Conservation (phyloP, 2,797 vertebrate species). For the Dromococcyx pavoninus region DNA sequence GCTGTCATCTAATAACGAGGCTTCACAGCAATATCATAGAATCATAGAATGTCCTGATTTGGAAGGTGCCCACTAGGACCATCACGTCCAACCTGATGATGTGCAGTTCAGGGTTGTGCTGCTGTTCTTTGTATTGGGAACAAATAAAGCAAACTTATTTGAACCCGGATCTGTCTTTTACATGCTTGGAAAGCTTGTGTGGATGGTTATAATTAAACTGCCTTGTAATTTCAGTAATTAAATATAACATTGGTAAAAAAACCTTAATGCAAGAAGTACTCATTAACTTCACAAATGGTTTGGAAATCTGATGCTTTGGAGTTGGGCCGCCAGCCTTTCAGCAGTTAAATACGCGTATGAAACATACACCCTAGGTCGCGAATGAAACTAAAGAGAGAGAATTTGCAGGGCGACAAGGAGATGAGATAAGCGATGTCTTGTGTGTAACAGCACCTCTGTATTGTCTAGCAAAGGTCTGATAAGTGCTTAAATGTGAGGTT, state of each 20-base stretch:
- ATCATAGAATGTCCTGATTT: too few species aligned
- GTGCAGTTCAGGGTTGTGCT: neutral
- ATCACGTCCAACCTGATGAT: too few species aligned
- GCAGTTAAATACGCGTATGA: neutral
- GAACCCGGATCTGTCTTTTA: neutral
- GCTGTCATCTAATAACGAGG: neutral
- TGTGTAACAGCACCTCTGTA: neutral
- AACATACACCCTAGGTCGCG: neutral
- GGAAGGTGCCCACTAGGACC: too few species aligned
- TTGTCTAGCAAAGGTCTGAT: neutral
- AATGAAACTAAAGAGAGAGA: neutral
- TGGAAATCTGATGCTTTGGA: neutral
- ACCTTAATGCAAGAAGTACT: neutral
- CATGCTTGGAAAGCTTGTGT: neutral
- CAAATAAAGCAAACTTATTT: neutral
- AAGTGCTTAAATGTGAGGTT: conserved; percentile 5
- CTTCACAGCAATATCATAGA: neutral
- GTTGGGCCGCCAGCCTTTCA: neutral
- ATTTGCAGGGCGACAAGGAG: neutral
- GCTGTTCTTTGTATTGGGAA: neutral
- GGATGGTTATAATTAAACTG: conserved; percentile 25
- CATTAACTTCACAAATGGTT: neutral
- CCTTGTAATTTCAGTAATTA: neutral
- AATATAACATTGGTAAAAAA: conserved; percentile 3
- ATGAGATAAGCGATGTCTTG: neutral